Conservation (phyloP, 2,113 vertebrate species). For the Hirundichthys speculiger region DNA sequence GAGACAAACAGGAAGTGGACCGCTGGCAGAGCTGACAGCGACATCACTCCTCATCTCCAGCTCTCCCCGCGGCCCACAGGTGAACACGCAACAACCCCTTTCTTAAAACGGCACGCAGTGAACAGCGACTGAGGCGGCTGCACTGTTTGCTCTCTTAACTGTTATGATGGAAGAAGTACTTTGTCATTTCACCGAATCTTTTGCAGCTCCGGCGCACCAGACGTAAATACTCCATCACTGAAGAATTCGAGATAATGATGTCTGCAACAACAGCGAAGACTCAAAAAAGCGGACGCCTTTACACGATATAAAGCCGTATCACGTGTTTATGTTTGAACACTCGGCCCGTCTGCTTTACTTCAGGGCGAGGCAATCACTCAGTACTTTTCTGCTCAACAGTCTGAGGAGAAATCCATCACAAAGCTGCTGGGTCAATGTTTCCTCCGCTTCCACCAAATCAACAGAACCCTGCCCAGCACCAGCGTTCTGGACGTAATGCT, state of each 20-base stretch:
- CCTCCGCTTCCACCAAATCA: constrained; percentile 40
- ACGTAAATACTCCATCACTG: constrained; percentile 62
- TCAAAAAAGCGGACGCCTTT: constrained; percentile 61
- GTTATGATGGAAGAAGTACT: constrained; percentile 25
- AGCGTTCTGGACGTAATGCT: constrained; percentile 38
- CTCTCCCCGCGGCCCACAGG: constrained; percentile 49
- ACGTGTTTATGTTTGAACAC: constrained; percentile 71
- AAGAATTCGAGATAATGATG: constrained; percentile 59
- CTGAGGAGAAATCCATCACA: constrained; percentile 37
- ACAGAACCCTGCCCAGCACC: constrained; percentile 21
- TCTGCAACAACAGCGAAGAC: constrained; percentile 59
- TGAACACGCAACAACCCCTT: constrained; percentile 47
- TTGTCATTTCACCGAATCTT: constrained; percentile 41
- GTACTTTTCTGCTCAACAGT: constrained; percentile 45
- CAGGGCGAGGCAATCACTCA: constrained; percentile 57
- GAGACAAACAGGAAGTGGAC: constrained; percentile 63
- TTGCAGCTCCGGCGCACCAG: constrained; percentile 28
- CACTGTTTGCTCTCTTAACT: constrained; percentile 38
- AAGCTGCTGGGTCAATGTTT: constrained; percentile 35
- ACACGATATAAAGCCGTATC: constrained; percentile 64
- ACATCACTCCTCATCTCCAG: constrained; percentile 52
- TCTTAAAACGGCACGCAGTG: constrained; percentile 44
- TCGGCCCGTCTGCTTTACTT: constrained; percentile 58
- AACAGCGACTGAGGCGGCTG: constrained; percentile 15
- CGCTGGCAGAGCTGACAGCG: constrained; percentile 64